Conservation (phyloP, 2,797 vertebrate genomes). For the Muscicapa comitata region DNA sequence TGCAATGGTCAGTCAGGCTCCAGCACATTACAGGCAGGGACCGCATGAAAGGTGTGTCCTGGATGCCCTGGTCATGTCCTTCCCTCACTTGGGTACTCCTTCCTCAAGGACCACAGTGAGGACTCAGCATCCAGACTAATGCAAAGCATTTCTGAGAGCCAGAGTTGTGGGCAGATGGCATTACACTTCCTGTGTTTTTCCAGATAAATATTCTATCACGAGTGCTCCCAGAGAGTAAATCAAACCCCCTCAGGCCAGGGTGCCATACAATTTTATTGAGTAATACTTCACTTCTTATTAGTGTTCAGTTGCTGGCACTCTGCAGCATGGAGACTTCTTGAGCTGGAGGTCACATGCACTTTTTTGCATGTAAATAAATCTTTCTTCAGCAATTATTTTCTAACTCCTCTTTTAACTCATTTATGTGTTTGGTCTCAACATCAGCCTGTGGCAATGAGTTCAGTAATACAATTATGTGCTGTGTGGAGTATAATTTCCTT, state of each 20-base stretch:
- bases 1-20: background rate
- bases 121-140: background rate
- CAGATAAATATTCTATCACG: background rate
- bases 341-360: background rate
- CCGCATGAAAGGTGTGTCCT: background rate
- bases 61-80: background rate
- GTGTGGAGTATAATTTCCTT: constrained; percentile 12
- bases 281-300: background rate
- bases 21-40: background rate
- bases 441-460: background rate
- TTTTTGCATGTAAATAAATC: constrained; percentile 14
- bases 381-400: background rate
- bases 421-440: constrained; percentile 25
- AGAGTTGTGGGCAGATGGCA: background rate
- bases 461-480: background rate
- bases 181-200: background rate
- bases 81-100: background rate
- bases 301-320: background rate
- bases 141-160: background rate
- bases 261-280: background rate
- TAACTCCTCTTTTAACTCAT: background rate
- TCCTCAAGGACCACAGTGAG: background rate
- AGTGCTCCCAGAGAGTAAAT: background rate
- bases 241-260: background rate
- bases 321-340: background rate